Evolutionary conservation across 2,113 vertebrate species (phyloP).

Genomic region (Amblyornis subalaris): DNA sequence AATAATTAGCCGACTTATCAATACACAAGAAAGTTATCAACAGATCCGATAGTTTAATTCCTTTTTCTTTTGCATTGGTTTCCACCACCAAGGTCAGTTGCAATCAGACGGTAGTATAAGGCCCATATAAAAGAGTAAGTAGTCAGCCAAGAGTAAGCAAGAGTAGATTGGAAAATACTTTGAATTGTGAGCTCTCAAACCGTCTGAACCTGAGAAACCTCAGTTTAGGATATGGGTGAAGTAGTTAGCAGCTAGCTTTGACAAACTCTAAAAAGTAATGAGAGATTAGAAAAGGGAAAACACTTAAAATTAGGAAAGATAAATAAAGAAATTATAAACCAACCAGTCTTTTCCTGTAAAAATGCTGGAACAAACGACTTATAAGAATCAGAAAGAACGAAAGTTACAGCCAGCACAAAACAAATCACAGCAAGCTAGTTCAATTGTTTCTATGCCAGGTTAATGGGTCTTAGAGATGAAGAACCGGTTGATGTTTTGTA

Average conservation of each 20-base stretch:
- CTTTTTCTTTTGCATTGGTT: background rate
- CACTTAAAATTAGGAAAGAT: background rate
- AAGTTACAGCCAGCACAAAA: background rate
- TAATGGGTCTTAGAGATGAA: background rate
- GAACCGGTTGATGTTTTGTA: background rate
- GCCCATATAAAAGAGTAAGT: background rate
- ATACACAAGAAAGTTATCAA: background rate
- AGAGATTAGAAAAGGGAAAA: background rate
- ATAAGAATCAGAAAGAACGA: background rate
- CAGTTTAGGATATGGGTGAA: background rate
- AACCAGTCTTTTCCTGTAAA: background rate
- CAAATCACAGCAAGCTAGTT: background rate
- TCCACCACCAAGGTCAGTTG: background rate
- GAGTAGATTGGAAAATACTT: background rate
- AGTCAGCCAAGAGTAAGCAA: background rate
- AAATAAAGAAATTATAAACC: background rate
- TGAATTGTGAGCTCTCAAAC: background rate
- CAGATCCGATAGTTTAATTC: background rate
- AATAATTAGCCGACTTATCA: background rate
- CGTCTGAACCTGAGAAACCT: background rate
- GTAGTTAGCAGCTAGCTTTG: background rate
- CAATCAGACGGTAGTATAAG: background rate
- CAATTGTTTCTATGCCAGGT: background rate
- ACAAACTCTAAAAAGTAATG: background rate
- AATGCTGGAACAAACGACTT: background rate